phyloP scores from a whole-genome alignment of 2,113 vertebrate genomes.

The Dipodomys ordii region DNA sequence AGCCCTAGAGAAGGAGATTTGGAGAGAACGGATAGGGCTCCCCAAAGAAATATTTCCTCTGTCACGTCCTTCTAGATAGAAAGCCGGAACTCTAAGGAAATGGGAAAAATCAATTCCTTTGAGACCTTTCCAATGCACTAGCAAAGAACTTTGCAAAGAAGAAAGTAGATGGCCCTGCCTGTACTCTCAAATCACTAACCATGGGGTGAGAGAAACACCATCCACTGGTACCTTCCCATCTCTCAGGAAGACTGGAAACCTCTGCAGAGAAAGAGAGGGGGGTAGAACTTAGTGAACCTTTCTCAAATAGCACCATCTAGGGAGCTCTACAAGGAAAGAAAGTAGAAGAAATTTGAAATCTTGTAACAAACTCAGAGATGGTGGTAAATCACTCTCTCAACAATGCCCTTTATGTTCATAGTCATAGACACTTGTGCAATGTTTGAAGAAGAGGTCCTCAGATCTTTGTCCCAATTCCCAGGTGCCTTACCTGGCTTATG shows the following conservation, averaged over 20 bases:
- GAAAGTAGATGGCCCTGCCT: neutral
- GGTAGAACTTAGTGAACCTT: neutral
- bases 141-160: neutral
- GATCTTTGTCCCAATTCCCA: neutral
- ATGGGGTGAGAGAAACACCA: no score
- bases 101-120: neutral
- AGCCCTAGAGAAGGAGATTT: neutral
- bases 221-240: neutral
- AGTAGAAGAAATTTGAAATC: neutral
- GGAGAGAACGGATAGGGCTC: neutral
- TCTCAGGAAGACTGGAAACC: neutral
- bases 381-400: rapidly evolving
- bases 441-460: rapidly evolving
- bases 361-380: neutral
- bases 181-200: neutral
- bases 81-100: neutral
- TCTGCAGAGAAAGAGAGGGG: neutral
- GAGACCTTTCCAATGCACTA: neutral
- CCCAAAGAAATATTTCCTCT: neutral
- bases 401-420: rapidly evolving
- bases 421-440: no score
- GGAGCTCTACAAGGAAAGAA: neutral
- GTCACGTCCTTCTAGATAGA: neutral
- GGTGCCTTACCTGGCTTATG: neutral
- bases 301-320: neutral